Evolutionary conservation across 2,113 vertebrate genomes (phyloP).

Genomic region (Spizaetus ornatus): DNA sequence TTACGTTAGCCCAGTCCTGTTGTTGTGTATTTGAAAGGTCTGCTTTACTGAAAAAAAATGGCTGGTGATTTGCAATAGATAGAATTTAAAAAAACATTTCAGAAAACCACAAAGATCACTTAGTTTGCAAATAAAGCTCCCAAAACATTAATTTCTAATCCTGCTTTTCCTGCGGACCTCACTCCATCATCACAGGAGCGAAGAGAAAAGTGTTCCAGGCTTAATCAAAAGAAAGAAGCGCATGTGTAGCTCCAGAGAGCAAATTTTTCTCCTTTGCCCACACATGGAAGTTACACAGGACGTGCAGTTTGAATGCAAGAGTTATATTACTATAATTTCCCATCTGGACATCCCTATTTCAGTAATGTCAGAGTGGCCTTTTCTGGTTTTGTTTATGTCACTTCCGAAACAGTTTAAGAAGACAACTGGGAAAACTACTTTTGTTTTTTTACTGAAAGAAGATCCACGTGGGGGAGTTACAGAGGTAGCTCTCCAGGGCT

Average conservation of each 20-base stretch:
- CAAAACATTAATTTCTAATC: neutral
- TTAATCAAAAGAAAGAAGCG: neutral
- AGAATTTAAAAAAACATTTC: neutral
- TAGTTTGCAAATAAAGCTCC: neutral
- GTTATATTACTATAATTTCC: conserved; percentile 15
- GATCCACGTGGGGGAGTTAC: neutral
- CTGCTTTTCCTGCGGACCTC: neutral
- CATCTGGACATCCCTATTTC: conserved; percentile 26
- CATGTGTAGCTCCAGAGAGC: neutral
- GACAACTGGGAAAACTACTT: neutral
- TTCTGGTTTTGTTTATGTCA: conserved; percentile 32
- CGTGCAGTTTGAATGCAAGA: neutral
- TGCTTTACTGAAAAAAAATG: neutral
- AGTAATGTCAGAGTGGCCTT: neutral
- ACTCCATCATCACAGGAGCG: neutral
- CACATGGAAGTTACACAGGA: conserved; percentile 21
- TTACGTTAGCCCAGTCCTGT: neutral
- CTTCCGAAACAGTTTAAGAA: conserved; percentile 45
- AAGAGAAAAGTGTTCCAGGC: neutral
- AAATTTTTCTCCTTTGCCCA: conserved; percentile 22
- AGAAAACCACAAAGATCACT: neutral
- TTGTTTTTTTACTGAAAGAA: neutral
- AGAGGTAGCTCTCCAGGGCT: neutral
- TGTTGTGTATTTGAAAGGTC: neutral
- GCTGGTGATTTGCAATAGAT: neutral